These are phyloP conservation scores for Odontothrips loti DNA, from an alignment of 2,888 invertebrate species.

Conservation along the genomic window DNA sequence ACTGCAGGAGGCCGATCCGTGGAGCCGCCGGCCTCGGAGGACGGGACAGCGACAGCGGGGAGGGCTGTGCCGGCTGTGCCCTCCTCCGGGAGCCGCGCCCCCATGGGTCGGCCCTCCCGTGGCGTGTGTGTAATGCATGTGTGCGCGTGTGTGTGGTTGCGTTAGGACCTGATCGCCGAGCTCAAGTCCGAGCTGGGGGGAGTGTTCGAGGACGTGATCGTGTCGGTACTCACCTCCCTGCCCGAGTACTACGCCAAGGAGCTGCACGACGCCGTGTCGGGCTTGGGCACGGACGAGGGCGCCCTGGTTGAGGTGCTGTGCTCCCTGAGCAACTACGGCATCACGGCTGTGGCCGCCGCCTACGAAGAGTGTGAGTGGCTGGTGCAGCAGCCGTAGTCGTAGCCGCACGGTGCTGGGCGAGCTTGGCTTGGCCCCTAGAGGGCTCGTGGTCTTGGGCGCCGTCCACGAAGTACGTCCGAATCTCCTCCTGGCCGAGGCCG, in stretches of 20 bases:
- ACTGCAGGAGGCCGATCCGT: not conserved
- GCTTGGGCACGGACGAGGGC: conserved; percentile 50
- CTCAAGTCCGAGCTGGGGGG: conserved; percentile 51
- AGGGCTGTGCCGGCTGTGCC: not conserved
- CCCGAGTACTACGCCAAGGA: conserved; percentile 50
- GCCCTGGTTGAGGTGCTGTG: conserved; percentile 51
- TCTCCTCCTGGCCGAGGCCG: too few relatives aligned
- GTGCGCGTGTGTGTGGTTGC: not conserved
- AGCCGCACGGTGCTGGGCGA: too few relatives aligned
- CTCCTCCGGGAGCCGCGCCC: not conserved
- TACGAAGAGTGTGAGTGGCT: conserved; percentile 43
- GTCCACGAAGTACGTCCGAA: too few relatives aligned
- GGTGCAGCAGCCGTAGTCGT: not conserved
- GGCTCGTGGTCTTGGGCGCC: too few relatives aligned
- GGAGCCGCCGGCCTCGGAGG: too few relatives aligned
- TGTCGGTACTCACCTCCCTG: conserved; percentile 49
- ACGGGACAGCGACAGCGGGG: not conserved
- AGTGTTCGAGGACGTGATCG: conserved; percentile 50
- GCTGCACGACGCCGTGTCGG: conserved; percentile 50
- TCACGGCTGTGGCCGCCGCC: conserved; percentile 43
- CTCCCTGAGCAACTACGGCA: conserved; percentile 49
- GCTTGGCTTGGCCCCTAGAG: too few relatives aligned
- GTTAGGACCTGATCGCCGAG: conserved; percentile 46
- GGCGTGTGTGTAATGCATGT: not conserved
- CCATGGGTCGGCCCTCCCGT: not conserved